Evolutionary conservation across 2,797 vertebrate genomes (phyloP).

Genomic region (Luscinia luscinia): DNA sequence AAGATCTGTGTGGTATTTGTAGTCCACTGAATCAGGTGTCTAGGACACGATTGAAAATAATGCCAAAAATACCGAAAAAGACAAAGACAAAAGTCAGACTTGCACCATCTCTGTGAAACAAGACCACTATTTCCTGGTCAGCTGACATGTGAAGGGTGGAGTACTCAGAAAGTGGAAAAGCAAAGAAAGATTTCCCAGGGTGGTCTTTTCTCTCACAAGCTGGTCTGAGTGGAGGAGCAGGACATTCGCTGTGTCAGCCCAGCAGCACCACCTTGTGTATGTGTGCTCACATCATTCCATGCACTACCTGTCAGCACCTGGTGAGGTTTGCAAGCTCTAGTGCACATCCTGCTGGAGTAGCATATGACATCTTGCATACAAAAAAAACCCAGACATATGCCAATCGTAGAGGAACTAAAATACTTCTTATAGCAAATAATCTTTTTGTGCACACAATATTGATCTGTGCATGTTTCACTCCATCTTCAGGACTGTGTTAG

Average conservation of each 20-base stretch:
- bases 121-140: neutral
- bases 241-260: neutral
- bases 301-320: neutral
- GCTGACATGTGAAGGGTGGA: neutral
- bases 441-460: neutral
- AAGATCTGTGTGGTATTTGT: neutral
- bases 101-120: neutral
- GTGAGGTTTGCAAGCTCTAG: neutral
- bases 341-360: fast-evolving
- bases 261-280: constrained; percentile 60
- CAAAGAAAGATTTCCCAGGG: neutral
- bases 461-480: neutral
- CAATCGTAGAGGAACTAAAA: neutral
- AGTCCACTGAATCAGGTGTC: neutral
- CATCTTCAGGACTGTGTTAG: neutral
- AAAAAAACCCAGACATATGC: neutral
- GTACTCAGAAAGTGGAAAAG: neutral
- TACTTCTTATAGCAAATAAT: neutral
- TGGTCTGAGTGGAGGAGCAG: neutral
- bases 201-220: neutral
- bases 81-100: neutral
- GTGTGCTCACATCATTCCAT: neutral
- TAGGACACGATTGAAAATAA: neutral
- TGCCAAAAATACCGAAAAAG: neutral
- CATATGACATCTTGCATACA: neutral